Conservation (phyloP, 2,113 vertebrate species). For the Phainopepla nitens region DNA sequence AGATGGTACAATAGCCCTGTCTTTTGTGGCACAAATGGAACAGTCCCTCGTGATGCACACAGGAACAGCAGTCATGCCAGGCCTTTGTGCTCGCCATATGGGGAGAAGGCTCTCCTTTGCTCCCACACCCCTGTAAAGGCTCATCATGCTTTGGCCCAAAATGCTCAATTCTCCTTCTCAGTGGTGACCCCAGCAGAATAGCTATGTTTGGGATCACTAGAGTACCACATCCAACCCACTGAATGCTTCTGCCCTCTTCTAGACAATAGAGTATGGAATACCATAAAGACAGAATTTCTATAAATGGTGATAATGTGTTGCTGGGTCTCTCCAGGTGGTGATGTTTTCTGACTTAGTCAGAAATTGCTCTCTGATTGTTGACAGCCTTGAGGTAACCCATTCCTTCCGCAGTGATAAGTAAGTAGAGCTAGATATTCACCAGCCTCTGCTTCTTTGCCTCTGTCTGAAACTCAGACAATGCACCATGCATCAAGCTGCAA, state of each 20-base stretch:
- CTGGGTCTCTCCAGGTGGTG: constrained; percentile 22
- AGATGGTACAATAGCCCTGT: not conserved
- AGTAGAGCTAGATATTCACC: not conserved
- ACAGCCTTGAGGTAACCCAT: constrained; percentile 56
- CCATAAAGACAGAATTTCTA: constrained; percentile 3
- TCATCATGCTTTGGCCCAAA: constrained; percentile 13
- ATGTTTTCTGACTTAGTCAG: constrained; percentile 40
- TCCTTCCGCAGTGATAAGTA: not conserved
- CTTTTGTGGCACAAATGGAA: not conserved
- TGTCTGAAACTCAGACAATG: not conserved
- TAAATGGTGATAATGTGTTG: constrained; percentile 12
- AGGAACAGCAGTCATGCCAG: not conserved
- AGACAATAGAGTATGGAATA: constrained; percentile 28
- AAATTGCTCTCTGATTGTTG: constrained; percentile 38
- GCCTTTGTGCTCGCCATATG: not conserved
- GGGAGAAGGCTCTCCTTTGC: not conserved
- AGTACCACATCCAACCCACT: not conserved
- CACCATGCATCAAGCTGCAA: not conserved
- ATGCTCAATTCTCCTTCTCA: constrained; percentile 31
- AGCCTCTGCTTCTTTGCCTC: not conserved
- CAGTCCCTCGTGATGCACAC: not conserved
- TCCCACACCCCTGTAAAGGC: not conserved
- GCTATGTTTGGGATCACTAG: not conserved
- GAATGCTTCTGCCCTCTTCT: constrained; percentile 16
- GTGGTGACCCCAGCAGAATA: constrained; percentile 43